Evolutionary conservation across 2,888 invertebrate genomes (phyloP).

Genomic region (Cryptophagus acutangulus): DNA sequence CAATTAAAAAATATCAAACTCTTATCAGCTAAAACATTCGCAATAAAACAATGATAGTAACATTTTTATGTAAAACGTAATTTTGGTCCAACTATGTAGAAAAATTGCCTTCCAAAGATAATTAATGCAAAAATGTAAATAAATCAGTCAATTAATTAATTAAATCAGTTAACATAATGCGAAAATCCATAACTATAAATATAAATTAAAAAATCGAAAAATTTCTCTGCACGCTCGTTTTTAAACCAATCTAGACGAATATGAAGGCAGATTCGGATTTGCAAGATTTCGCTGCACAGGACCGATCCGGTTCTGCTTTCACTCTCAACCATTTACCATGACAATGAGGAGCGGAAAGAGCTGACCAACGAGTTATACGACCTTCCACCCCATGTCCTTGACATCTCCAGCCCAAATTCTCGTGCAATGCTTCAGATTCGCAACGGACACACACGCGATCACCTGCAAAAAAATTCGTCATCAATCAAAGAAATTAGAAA

Average conservation of each 20-base stretch:
- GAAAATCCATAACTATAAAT: neutral
- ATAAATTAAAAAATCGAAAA: neutral
- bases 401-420: conserved; percentile 71
- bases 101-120: neutral
- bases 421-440: conserved; percentile 74
- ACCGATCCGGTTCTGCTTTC: conserved; percentile 36
- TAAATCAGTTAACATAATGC: neutral
- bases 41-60: too few relatives aligned
- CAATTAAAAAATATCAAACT: neutral
- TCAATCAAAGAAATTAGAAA: too few relatives aligned
- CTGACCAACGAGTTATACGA: conserved; percentile 75
- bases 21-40: too few relatives aligned
- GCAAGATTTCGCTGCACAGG: conserved; percentile 40
- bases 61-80: too few relatives aligned
- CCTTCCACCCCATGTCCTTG: conserved; percentile 78
- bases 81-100: too few relatives aligned
- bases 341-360: conserved; percentile 79
- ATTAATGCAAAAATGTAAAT: neutral
- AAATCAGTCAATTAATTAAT: neutral
- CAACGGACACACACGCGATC: conserved; percentile 75
- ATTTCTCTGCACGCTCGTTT: conserved; percentile 2
- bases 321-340: conserved; percentile 80
- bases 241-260: conserved; percentile 39
- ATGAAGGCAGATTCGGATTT: conserved; percentile 40
- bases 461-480: conserved; percentile 56